Conservation (phyloP, 2,888 invertebrate species). For the Tricholauxania praeusta region DNA sequence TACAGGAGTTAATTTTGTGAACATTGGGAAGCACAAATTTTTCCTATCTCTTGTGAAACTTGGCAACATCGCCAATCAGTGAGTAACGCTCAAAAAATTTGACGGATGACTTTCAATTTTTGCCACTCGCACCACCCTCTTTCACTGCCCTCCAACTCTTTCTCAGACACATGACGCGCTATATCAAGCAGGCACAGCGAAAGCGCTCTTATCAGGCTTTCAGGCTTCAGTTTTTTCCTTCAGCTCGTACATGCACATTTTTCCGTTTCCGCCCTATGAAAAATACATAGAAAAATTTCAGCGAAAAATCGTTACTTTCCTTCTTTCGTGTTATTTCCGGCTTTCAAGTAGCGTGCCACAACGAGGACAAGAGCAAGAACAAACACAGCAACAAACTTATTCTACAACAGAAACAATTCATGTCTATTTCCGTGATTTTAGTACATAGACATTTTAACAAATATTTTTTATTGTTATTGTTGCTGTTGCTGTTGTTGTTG, state of each 20-base stretch:
- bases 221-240: background rate
- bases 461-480: constrained; percentile 13
- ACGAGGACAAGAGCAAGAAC: background rate
- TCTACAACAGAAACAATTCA: constrained; percentile 36
- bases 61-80: background rate
- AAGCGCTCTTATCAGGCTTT: background rate
- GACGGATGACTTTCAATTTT: constrained; percentile 3
- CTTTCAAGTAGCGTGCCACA: background rate
- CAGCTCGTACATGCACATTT: background rate
- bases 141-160: no score
- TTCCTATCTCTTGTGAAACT: background rate
- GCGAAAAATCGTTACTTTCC: constrained; percentile 17
- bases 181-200: background rate
- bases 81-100: background rate
- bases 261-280: constrained; percentile 5
- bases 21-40: background rate
- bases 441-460: constrained; percentile 29
- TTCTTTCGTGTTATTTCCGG: constrained; percentile 37
- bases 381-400: background rate
- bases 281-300: background rate
- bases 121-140: background rate
- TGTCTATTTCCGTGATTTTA: constrained; percentile 44
- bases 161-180: background rate
- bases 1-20: no score
- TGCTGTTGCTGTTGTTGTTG: constrained; percentile 15